Conservation (phyloP, 1,140 invertebrate genomes). For the Cydia amplana region DNA sequence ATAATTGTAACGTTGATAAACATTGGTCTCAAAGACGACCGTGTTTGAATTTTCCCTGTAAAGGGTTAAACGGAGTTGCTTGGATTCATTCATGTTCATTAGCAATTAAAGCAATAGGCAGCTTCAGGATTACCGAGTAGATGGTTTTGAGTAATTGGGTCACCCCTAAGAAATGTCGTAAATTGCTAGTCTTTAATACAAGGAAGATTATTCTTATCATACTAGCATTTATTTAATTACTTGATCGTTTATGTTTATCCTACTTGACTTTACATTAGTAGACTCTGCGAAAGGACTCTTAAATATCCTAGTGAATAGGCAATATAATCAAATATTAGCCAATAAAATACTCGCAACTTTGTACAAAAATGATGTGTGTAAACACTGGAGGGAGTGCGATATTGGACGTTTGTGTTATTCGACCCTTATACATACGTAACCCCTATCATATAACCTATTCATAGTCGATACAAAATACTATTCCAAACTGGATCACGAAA, state of each 20-base stretch:
- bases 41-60: not conserved
- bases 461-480: slow-evolving; percentile 37
- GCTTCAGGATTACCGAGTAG: not conserved
- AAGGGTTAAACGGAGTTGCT: not conserved
- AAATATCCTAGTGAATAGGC: slow-evolving; percentile 21
- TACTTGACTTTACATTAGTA: not conserved
- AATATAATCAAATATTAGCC: slow-evolving; percentile 49
- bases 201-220: slow-evolving; percentile 3
- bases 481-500: slow-evolving; percentile 34
- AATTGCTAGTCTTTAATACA: not conserved
- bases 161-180: not conserved
- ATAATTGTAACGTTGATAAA: not conserved
- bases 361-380: slow-evolving; percentile 73
- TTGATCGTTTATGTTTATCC: not conserved
- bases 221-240: not conserved
- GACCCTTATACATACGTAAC: slow-evolving; percentile 51
- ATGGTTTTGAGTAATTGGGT: slow-evolving; percentile 1
- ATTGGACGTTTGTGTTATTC: slow-evolving; percentile 72
- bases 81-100: not conserved
- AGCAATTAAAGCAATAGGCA: not conserved
- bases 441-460: slow-evolving; percentile 53
- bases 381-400: slow-evolving; percentile 79
- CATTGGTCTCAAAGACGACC: not conserved
- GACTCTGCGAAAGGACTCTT: not conserved
- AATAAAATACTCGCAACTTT: slow-evolving; percentile 59